Evolutionary conservation across 2,797 vertebrate genomes (phyloP).

Genomic region (Dicrostonyx torquatus): DNA sequence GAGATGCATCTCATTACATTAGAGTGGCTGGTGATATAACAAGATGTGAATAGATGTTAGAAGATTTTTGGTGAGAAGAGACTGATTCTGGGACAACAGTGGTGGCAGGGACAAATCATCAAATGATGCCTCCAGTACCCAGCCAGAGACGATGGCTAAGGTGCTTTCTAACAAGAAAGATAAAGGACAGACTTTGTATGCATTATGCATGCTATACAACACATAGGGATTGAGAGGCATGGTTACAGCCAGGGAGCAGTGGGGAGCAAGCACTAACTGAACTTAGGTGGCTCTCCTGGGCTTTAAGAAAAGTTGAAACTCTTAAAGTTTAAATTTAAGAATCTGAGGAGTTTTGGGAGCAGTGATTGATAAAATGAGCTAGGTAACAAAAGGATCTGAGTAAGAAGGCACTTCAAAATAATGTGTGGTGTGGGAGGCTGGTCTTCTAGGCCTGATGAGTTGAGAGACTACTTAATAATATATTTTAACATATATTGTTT

Average conservation of each 20-base stretch:
- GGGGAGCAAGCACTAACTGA: slow-evolving; percentile 40
- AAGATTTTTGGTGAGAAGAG: background rate
- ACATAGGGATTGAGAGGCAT: background rate
- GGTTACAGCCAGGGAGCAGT: background rate
- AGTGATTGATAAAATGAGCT: slow-evolving; percentile 13
- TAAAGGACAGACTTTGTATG: background rate
- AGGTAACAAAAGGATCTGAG: slow-evolving; percentile 40
- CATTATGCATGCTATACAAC: background rate
- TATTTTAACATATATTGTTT: slow-evolving; percentile 8
- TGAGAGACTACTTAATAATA: slow-evolving; percentile 47
- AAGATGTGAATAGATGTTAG: background rate
- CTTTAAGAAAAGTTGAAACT: slow-evolving; percentile 52
- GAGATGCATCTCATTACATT: background rate
- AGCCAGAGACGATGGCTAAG: background rate
- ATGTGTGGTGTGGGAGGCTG: background rate
- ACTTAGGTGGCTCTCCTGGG: background rate
- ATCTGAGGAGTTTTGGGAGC: background rate
- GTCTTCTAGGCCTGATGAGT: slow-evolving; percentile 38
- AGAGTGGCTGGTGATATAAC: background rate
- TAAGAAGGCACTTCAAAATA: slow-evolving; percentile 31
- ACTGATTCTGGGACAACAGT: background rate
- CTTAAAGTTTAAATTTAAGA: slow-evolving; percentile 61
- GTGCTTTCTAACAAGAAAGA: slow-evolving; percentile 42
- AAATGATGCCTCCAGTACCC: background rate
- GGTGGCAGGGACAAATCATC: background rate